Conservation (phyloP, 2,888 invertebrate species). For the Strigamia maritima region DNA sequence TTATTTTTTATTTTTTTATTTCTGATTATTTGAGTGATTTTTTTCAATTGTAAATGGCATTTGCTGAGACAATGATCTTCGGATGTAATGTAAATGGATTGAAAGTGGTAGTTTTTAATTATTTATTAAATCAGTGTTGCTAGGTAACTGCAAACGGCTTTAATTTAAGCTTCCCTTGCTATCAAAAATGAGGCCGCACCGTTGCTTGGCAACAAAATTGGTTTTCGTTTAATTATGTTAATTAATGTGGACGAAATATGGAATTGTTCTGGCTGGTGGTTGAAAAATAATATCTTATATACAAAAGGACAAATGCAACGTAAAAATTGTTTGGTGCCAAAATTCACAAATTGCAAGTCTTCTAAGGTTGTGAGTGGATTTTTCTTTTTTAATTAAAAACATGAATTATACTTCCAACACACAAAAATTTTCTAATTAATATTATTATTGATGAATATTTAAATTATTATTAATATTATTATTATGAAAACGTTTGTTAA, state of each 20-base stretch:
- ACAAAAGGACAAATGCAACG: slow-evolving; percentile 17
- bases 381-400: not conserved
- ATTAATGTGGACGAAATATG: slow-evolving; percentile 34
- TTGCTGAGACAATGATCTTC: slow-evolving; percentile 14
- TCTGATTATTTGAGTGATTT: not conserved
- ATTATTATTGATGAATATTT: not conserved
- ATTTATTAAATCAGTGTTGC: slow-evolving; percentile 34
- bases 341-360: slow-evolving; percentile 26
- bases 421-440: slow-evolving; percentile 13
- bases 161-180: slow-evolving; percentile 29
- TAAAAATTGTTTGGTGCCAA: slow-evolving; percentile 21
- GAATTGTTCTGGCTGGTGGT: slow-evolving; percentile 26
- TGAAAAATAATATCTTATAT: not conserved
- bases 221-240: slow-evolving; percentile 32
- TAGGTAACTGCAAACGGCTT: slow-evolving; percentile 20
- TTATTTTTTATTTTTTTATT: not conserved
- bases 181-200: slow-evolving; percentile 26
- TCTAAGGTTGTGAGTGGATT: slow-evolving; percentile 23
- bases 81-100: not conserved
- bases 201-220: slow-evolving; percentile 32
- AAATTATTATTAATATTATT: not conserved
- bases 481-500: not conserved
- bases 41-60: not conserved
- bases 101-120: not conserved
- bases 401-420: slow-evolving; percentile 22